Evolutionary conservation across 92 coral and sea anemone species (phyloP).

Genomic region (Heliopora coerulea): DNA sequence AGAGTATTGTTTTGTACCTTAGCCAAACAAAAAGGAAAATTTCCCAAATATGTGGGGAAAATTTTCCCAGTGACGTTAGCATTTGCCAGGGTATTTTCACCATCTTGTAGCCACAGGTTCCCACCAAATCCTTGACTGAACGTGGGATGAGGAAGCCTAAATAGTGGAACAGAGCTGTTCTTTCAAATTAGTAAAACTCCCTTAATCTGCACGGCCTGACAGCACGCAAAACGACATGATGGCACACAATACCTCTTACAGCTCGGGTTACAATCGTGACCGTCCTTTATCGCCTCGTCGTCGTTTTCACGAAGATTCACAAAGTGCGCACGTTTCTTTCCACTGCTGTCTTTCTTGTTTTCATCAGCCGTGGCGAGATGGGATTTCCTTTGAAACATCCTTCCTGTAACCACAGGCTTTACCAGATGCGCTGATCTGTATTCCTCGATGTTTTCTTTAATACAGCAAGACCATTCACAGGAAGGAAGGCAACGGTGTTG

Average conservation of each 20-base stretch:
- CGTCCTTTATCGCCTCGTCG: constrained; percentile 46
- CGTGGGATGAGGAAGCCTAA: no score
- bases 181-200: constrained; percentile 10
- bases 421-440: constrained; percentile 63
- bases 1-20: no score
- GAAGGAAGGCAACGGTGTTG: constrained; percentile 80
- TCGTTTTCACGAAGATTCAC: constrained; percentile 1
- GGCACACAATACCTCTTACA: constrained; percentile 78
- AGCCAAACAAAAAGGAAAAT: no score
- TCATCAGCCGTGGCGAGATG: constrained; percentile 9
- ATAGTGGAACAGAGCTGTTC: no score
- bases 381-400: constrained; percentile 51
- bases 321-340: constrained; percentile 23
- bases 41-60: no score
- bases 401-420: constrained; percentile 51
- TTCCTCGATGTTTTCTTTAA: constrained; percentile 46
- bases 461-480: constrained; percentile 89
- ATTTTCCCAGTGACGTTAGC: no score
- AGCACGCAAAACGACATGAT: constrained; percentile 86
- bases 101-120: no score
- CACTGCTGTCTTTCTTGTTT: background rate
- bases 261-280: constrained; percentile 55
- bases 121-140: no score
- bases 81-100: no score
- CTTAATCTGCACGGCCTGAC: constrained; percentile 54